Percentiles rank a stretch among this genome's conserved stretches.
These are phyloP conservation scores for Acanthosoma haemorrhoidale DNA, from an alignment of 2,888 invertebrate genomes.

Conservation along the genomic window DNA sequence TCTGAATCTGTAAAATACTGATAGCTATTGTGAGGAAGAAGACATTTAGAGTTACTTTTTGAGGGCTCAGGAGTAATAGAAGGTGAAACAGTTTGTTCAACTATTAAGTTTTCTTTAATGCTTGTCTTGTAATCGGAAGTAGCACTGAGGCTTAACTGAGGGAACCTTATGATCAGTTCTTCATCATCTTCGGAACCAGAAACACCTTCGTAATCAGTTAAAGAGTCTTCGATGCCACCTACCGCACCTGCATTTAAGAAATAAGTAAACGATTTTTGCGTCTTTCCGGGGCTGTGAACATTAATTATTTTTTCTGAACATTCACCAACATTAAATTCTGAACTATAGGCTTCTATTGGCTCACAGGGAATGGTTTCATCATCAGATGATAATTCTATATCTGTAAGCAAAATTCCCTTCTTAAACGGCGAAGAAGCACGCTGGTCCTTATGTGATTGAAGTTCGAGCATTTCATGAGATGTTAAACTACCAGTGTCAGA, in stretches of 20 bases:
- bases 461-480: conserved; percentile 34
- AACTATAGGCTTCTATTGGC: not conserved
- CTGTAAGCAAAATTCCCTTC: conserved; percentile 31
- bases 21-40: not conserved
- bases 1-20: conserved; percentile 46
- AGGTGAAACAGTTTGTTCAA: not conserved
- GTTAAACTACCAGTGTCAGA: conserved; percentile 30
- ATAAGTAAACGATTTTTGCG: conserved; percentile 32
- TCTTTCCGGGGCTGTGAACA: conserved; percentile 30
- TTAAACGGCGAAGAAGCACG: not conserved
- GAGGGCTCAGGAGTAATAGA: not conserved
- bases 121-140: not conserved
- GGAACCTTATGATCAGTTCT: not conserved
- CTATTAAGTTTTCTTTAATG: not conserved
- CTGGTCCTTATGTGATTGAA: not conserved
- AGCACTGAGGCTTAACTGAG: not conserved
- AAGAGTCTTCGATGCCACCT: conserved; percentile 23
- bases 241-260: conserved; percentile 15
- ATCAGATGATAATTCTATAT: conserved; percentile 45
- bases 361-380: conserved; percentile 24
- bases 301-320: conserved; percentile 30
- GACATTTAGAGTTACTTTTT: not conserved
- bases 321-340: conserved; percentile 31
- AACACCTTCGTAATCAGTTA: conserved; percentile 33
- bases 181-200: conserved; percentile 34